A percentile compares a stretch with the other conserved stretches of the same genome.
Evolutionary conservation across 2,797 vertebrate species (phyloP).

Genomic region (Amblyraja radiata): DNA sequence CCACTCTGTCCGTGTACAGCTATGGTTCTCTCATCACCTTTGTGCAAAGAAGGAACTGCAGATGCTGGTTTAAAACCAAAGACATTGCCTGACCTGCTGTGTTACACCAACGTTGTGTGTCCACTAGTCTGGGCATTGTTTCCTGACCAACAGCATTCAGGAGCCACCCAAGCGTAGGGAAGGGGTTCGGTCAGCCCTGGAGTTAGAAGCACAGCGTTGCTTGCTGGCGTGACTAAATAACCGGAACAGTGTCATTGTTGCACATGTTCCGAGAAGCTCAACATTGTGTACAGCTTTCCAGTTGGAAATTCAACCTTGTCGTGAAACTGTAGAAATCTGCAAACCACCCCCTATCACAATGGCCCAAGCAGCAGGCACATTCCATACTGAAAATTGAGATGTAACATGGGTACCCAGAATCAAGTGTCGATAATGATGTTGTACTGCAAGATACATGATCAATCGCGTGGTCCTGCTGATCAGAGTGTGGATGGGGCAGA

Average conservation of each 20-base stretch:
- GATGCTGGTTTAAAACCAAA: too few species aligned
- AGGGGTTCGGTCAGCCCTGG: not conserved
- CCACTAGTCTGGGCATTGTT: not conserved
- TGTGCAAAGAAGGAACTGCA: too few species aligned
- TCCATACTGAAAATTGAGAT: not conserved
- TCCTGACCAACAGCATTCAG: not conserved
- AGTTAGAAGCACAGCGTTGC: not conserved
- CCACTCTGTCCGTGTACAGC: too few species aligned
- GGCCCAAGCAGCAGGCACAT: not conserved
- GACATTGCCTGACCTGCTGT: too few species aligned
- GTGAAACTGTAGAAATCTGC: not conserved
- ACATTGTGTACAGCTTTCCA: not conserved
- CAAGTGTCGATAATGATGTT: not conserved
- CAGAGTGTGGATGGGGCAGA: not conserved
- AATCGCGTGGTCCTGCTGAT: not conserved
- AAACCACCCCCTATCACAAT: too few species aligned
- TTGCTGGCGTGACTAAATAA: too few species aligned
- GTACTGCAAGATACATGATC: not conserved
- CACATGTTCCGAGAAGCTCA: not conserved
- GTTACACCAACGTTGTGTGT: too few species aligned
- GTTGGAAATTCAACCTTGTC: not conserved
- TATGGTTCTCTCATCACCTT: too few species aligned
- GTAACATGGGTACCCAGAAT: not conserved
- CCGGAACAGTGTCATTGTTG: not conserved
- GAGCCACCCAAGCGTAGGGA: not conserved